Base-by-base conservation (phyloP, 2,888 invertebrate species). In the Cantharis flavilabris region DNA sequence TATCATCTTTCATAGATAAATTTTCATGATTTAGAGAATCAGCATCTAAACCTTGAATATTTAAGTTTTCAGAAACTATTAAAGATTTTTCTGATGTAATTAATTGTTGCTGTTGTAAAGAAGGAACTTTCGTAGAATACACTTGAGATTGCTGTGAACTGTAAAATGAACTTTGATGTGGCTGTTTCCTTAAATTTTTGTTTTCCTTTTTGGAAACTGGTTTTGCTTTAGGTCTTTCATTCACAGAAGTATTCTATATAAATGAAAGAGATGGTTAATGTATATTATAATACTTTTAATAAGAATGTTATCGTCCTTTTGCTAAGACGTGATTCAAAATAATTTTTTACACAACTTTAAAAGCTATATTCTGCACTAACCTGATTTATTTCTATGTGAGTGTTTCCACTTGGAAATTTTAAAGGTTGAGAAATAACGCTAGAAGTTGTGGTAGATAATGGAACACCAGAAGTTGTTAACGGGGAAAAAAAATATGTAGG, bases 161-260 rank as follows among this genome's bases (percentile, higher is more conserved):
- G 84, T 90, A 89, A 70, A 83, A 78, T 77, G 87, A 84, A 75
- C 86, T 85, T 79, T 86, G 86, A 79, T 84, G 84, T 80, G 88
- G 89, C 75, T 88, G 87, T 83, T 94, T 94, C 83, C 94, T 91
- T 79, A 92, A 90, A 86, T 92, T 93, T 88, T 95, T 95, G 71
- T 93, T 92, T 86, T 94, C 95, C 87, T 95, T 95, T 87, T 96
- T 95, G 71, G 94, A 93, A 72, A 93, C 93, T 64, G 95, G 93
- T 88, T 95, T 96, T 67, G 94, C 95, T 88, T 95, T 95, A 77
- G 95, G 95, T 84, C 96, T 92, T 89, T 96, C 96, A 89, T 94
- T 94, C 84, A 95, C 94, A 80, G 95, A 94, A 77, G 94, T 94
- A 85, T 92, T 93, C 89, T 93, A 89, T 70, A 81, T 76, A 76